These are phyloP conservation scores for Drosophila equinoxialis DNA, from an alignment of 1,140 invertebrate species.

Conservation along the genomic window DNA sequence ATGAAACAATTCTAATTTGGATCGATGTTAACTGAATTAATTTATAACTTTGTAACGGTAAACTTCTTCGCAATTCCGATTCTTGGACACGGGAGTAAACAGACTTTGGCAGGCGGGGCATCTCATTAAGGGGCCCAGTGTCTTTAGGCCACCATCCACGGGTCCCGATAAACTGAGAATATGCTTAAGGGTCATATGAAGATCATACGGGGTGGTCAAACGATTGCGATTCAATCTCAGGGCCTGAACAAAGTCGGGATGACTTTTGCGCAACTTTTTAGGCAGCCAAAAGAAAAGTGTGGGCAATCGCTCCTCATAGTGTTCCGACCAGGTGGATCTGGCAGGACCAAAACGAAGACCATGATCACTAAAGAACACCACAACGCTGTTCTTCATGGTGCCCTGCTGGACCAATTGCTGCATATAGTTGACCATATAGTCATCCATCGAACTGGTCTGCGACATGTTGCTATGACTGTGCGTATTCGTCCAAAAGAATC, in stretches of 20 bases:
- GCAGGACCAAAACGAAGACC: constrained; percentile 94
- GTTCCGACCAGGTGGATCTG: constrained; percentile 87
- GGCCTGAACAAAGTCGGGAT: constrained; percentile 87
- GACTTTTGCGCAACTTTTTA: constrained; percentile 86
- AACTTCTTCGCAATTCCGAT: constrained; percentile 88
- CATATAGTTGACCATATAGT: constrained; percentile 85
- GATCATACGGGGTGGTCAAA: constrained; percentile 92
- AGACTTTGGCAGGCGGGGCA: constrained; percentile 88
- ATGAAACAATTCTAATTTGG: too few relatives aligned
- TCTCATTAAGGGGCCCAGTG: constrained; percentile 60
- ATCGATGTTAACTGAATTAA: too few relatives aligned
- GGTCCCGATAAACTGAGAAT: constrained; percentile 82
- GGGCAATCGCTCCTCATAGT: constrained; percentile 95
- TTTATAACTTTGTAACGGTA: too few relatives aligned
- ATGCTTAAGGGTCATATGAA: constrained; percentile 87
- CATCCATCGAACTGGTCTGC: constrained; percentile 88
- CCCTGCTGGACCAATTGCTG: constrained; percentile 85
- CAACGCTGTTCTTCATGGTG: constrained; percentile 87
- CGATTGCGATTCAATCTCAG: constrained; percentile 88
- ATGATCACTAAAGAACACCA: constrained; percentile 96
- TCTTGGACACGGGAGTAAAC: constrained; percentile 86
- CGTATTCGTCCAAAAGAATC: constrained; percentile 91
- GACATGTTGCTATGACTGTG: constrained; percentile 91
- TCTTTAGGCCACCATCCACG: constrained; percentile 80
- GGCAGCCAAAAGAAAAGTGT: constrained; percentile 93